Base-by-base conservation (phyloP, 2,797 vertebrate species). In the Mionectes olivaceus region DNA sequence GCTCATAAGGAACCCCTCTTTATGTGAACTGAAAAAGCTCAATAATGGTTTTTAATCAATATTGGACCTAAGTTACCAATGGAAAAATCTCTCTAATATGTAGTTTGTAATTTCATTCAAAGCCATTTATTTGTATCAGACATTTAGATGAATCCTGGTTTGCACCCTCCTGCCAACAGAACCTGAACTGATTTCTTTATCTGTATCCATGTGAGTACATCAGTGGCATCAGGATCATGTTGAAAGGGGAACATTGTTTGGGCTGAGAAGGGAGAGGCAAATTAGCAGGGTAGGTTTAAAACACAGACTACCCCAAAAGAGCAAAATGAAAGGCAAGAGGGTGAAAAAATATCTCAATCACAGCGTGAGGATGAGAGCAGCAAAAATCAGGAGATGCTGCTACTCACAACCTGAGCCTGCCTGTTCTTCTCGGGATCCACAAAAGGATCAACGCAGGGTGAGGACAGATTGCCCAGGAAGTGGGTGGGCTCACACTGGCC, bases 181-280 rank as follows among this genome's bases (percentile, higher is more conserved):
- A 80, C 57, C 61, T 46, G 44, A 95, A 78, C 63, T 1, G 0
- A 47, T 83, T 41, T 1, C 6, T 89, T 80, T 81, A 74, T 94
- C 87, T 86, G 39, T 35, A 55, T 44, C 46, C 46, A 32, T 33
- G 65, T 2, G 19, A 89, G 75, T 22, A 56, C 33, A 52, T 49
- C 88, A 69, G 61, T 87, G 67, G 28, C 77, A 87, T 57, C 19
- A 5, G 77, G 56, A 65, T 87, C 60, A 46, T 39, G 88, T 2
- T 79, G 71, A 95, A 95, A 87, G 60, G 23, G 19, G 52, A 81
- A 69, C 75, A 78, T 85, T 96, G 89, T 90, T 85, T 5, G 3
- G 28, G 64, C 41, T 57, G n/a, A 22, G 55, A 77, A 70, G 43
- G 65, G 46, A 85, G 68, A 90, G 43, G 13, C 50, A 78, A 87